Percentiles rank a stretch among this genome's conserved stretches.
These are phyloP conservation scores for Lepus timidus DNA, from an alignment of 2,113 vertebrate genomes.

Conservation along the genomic window DNA sequence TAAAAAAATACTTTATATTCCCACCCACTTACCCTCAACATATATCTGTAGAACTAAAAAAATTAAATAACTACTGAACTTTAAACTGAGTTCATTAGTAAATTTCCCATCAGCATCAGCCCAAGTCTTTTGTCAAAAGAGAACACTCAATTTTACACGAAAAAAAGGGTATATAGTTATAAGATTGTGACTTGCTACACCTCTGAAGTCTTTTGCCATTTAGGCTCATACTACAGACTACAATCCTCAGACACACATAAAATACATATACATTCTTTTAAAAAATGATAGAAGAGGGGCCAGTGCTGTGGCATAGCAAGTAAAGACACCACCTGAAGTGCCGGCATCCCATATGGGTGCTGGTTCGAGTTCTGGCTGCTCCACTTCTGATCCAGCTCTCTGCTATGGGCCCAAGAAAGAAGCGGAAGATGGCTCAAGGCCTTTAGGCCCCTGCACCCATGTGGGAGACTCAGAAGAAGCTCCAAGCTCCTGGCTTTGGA, in stretches of 20 bases:
- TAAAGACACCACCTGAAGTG: no score
- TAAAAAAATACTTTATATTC: slow-evolving; percentile 49
- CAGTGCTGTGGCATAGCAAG: no score
- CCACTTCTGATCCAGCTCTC: no score
- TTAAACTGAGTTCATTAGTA: neutral
- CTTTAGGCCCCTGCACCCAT: no score
- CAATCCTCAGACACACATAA: neutral
- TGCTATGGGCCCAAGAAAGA: no score
- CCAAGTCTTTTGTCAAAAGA: slow-evolving; percentile 16
- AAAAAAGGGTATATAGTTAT: neutral
- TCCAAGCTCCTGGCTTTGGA: no score
- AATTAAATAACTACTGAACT: neutral
- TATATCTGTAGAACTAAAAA: slow-evolving; percentile 8
- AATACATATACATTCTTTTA: neutral
- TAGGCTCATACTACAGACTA: slow-evolving; percentile 32
- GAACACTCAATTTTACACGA: neutral
- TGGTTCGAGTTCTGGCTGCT: no score
- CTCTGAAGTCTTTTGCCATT: neutral
- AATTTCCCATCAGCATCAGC: neutral
- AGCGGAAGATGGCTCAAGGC: no score
- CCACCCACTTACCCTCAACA: neutral
- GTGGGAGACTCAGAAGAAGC: no score
- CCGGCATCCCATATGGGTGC: no score
- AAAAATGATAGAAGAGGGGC: neutral
- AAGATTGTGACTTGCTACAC: slow-evolving; percentile 12